Conservation (phyloP, 2,888 invertebrate genomes). For the Tyria jacobaeae region DNA sequence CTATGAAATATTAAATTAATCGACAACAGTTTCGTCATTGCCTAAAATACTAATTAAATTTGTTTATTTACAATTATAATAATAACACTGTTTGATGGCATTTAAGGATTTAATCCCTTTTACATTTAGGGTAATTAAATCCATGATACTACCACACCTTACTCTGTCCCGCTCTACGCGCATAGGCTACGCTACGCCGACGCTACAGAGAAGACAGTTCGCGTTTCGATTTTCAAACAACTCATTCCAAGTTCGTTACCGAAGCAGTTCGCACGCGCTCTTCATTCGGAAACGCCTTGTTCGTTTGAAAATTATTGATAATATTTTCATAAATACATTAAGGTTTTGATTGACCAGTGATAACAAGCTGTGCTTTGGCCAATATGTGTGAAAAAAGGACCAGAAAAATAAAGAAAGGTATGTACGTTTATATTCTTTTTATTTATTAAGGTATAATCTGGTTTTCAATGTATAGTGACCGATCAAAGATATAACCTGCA, state of each 20-base stretch:
- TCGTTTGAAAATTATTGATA: conserved; percentile 34
- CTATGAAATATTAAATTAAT: too few species aligned
- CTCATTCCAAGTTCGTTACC: conserved; percentile 57
- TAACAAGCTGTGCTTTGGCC: conserved; percentile 56
- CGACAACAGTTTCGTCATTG: not conserved
- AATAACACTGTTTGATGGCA: not conserved
- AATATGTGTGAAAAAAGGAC: conserved; percentile 76
- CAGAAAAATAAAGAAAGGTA: conserved; percentile 72
- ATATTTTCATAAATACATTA: conserved; percentile 30
- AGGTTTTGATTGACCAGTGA: conserved; percentile 50
- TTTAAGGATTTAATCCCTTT: not conserved
- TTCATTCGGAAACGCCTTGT: conserved; percentile 30
- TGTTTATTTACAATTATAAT: not conserved
- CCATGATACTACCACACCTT: conserved; percentile 42
- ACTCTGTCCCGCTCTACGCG: conserved; percentile 44
- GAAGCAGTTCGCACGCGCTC: conserved; percentile 47
- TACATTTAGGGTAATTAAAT: conserved; percentile 35
- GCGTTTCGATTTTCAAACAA: conserved; percentile 62
- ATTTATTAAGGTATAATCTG: not conserved
- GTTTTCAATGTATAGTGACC: not conserved
- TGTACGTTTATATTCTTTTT: conserved; percentile 14
- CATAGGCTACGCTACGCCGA: conserved; percentile 36
- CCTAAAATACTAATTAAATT: not conserved
- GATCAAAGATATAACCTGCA: not conserved
- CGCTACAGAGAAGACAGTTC: conserved; percentile 27